phyloP scores from a whole-genome alignment of 1,140 invertebrate genomes.

The Drosophila mayri region DNA sequence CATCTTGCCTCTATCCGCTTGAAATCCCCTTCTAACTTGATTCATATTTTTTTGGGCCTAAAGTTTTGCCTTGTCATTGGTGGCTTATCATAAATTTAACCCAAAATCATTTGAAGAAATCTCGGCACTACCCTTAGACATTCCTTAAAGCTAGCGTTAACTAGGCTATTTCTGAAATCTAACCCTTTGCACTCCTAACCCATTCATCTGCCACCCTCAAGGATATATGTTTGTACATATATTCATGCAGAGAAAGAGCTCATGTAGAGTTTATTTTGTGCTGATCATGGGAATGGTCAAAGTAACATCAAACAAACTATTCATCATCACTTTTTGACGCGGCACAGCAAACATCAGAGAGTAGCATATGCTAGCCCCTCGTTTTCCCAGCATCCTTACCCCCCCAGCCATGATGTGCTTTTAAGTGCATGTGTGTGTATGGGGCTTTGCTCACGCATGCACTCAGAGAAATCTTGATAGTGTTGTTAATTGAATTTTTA shows the following conservation, averaged over 20 bases:
- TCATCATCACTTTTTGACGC: slow-evolving; percentile 81
- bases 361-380: slow-evolving; percentile 46
- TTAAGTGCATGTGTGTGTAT: slow-evolving; percentile 52
- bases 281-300: slow-evolving; percentile 81
- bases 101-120: slow-evolving; percentile 36
- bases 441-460: slow-evolving; percentile 29
- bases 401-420: slow-evolving; percentile 62
- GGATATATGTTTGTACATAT: not conserved
- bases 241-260: slow-evolving; percentile 1
- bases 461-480: not conserved
- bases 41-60: slow-evolving; percentile 1
- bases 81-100: slow-evolving; percentile 36
- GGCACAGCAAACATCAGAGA: slow-evolving; percentile 71
- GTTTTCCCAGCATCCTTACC: not conserved
- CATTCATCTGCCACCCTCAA: slow-evolving; percentile 20
- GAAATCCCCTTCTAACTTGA: slow-evolving; percentile 4
- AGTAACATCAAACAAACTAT: slow-evolving; percentile 84
- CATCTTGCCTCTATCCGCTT: not conserved
- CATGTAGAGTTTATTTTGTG: slow-evolving; percentile 55
- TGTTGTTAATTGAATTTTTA: not conserved
- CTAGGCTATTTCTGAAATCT: slow-evolving; percentile 34
- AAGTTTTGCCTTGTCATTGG: slow-evolving; percentile 33
- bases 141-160: slow-evolving; percentile 36
- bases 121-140: slow-evolving; percentile 12
- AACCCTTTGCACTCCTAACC: slow-evolving; percentile 26